These are phyloP conservation scores for Caenorhabditis virilis DNA, from an alignment of 2,888 invertebrate genomes.

Conservation along the genomic window DNA sequence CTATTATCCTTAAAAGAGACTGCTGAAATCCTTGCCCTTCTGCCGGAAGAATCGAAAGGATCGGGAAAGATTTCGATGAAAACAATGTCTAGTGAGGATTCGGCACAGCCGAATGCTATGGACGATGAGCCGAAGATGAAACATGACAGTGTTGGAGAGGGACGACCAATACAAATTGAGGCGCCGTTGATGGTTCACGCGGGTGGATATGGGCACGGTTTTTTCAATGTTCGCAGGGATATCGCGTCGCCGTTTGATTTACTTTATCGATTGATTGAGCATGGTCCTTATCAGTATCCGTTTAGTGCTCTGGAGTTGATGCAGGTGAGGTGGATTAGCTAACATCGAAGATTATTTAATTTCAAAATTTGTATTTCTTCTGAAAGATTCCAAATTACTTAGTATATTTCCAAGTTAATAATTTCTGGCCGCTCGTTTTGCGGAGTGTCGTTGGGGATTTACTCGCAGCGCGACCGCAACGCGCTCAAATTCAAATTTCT, in stretches of 20 bases:
- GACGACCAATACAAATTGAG: not conserved
- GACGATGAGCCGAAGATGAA: not conserved
- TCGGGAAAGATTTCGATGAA: slow-evolving; percentile 6
- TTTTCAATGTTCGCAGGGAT: not conserved
- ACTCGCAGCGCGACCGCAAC: too few species aligned
- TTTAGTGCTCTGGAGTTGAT: slow-evolving; percentile 44
- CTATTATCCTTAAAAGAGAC: slow-evolving; percentile 17
- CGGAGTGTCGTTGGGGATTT: too few species aligned
- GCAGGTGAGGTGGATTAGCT: too few species aligned
- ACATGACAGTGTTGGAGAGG: not conserved
- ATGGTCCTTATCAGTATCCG: slow-evolving; percentile 47
- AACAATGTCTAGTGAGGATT: slow-evolving; percentile 12
- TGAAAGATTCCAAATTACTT: too few species aligned
- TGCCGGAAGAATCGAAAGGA: slow-evolving; percentile 13
- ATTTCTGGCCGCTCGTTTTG: too few species aligned
- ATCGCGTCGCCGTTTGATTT: slow-evolving; percentile 21
- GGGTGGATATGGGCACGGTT: not conserved
- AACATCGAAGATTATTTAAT: too few species aligned
- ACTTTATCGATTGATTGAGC: slow-evolving; percentile 43
- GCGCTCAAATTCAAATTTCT: too few species aligned
- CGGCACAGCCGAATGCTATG: not conserved
- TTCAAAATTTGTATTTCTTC: too few species aligned
- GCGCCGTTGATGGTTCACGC: not conserved
- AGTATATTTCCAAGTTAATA: too few species aligned
- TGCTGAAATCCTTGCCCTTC: slow-evolving; percentile 5